Evolutionary conservation across 2,888 invertebrate genomes (phyloP).

Genomic region (Cataglyphis rosenhaueri): DNA sequence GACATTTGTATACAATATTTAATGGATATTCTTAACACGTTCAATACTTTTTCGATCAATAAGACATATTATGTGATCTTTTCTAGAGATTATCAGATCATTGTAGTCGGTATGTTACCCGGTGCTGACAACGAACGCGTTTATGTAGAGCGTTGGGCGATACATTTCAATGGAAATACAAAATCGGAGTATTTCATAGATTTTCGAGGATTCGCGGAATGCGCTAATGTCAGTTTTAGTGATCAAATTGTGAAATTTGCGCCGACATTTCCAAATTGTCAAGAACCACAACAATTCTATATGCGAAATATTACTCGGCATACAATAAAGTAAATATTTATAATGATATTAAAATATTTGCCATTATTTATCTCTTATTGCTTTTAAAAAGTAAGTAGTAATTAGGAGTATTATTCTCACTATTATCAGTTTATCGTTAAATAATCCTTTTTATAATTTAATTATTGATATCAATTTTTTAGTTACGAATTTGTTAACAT

Average conservation of each 20-base stretch:
- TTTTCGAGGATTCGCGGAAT: slow-evolving; percentile 84
- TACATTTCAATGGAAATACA: slow-evolving; percentile 84
- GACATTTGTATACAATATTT: background rate
- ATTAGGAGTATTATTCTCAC: background rate
- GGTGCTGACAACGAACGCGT: slow-evolving; percentile 74
- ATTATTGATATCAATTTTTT: background rate
- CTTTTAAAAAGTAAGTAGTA: background rate
- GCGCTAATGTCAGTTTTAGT: slow-evolving; percentile 81
- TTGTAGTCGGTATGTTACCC: slow-evolving; percentile 83
- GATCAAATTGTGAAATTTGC: slow-evolving; percentile 81
- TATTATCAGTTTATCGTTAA: slow-evolving; percentile 53
- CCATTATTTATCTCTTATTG: background rate
- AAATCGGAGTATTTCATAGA: slow-evolving; percentile 81
- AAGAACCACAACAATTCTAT: slow-evolving; percentile 76
- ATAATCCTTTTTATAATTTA: background rate
- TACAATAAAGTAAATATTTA: slow-evolving; percentile 79
- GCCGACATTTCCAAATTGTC: slow-evolving; percentile 82
- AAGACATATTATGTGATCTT: background rate
- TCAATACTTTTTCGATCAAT: background rate
- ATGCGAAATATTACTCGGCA: slow-evolving; percentile 85
- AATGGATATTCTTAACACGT: background rate
- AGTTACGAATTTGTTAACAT: slow-evolving; percentile 62
- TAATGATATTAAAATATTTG: slow-evolving; percentile 26
- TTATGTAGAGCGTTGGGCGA: slow-evolving; percentile 85
- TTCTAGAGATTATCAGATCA: slow-evolving; percentile 81